These are phyloP conservation scores for Drosophila sturtevanti DNA, from an alignment of 1,140 invertebrate species.

Conservation along the genomic window DNA sequence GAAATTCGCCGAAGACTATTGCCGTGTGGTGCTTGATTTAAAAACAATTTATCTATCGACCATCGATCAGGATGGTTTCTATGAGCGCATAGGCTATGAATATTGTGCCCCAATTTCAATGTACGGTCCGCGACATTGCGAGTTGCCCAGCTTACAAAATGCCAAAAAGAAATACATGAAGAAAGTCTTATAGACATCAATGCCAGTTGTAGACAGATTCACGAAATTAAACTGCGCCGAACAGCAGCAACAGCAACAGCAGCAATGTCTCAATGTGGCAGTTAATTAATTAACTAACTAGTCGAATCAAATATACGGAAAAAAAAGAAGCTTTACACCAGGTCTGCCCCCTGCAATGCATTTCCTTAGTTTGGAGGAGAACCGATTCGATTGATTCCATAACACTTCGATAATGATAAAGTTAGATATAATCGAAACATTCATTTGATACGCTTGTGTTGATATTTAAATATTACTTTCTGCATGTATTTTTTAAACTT, in stretches of 20 bases:
- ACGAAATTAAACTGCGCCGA: slow-evolving; percentile 20
- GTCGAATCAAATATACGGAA: slow-evolving; percentile 52
- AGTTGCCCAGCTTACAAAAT: slow-evolving; percentile 76
- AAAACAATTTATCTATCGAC: slow-evolving; percentile 89
- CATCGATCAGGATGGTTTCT: slow-evolving; percentile 90
- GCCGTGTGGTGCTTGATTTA: slow-evolving; percentile 85
- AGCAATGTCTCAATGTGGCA: slow-evolving; percentile 27
- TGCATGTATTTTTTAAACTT: slow-evolving; percentile 75
- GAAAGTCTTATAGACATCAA: slow-evolving; percentile 81
- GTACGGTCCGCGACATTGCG: slow-evolving; percentile 84
- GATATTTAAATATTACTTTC: slow-evolving; percentile 78
- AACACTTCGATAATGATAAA: slow-evolving; percentile 48
- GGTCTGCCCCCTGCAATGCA: slow-evolving; percentile 36
- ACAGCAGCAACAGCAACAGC: slow-evolving; percentile 11
- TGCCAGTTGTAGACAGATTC: slow-evolving; percentile 54
- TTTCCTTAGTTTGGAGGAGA: slow-evolving; percentile 3
- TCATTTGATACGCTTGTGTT: slow-evolving; percentile 67
- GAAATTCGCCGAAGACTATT: slow-evolving; percentile 88
- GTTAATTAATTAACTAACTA: slow-evolving; percentile 70
- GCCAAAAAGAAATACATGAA: slow-evolving; percentile 83
- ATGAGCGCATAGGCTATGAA: slow-evolving; percentile 89
- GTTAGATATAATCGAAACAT: slow-evolving; percentile 36
- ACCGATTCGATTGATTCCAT: slow-evolving; percentile 65
- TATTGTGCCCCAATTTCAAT: slow-evolving; percentile 88
- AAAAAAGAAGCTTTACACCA: not conserved